Percentiles rank a stretch among this genome's conserved stretches.
Conservation (phyloP, 2,113 vertebrate species). For the Ifrita kowaldi region DNA sequence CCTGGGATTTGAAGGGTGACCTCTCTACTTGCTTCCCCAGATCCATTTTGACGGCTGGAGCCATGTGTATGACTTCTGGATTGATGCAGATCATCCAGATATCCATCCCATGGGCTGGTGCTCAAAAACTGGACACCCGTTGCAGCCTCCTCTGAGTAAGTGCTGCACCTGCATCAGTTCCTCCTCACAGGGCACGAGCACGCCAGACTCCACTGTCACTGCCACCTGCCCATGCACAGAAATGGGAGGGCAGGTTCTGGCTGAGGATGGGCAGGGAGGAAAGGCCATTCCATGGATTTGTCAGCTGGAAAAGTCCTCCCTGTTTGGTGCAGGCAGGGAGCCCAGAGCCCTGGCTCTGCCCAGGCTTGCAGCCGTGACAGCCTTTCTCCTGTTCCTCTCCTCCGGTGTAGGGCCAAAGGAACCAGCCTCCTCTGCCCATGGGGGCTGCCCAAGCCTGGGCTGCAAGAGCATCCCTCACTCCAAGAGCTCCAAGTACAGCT, state of each 20-base stretch:
- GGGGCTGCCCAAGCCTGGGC: conserved; percentile 78
- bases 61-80: conserved; percentile 94
- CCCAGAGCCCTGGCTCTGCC: not conserved
- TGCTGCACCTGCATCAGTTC: not conserved
- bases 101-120: conserved; percentile 95
- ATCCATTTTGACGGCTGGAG: conserved; percentile 97
- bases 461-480: conserved; percentile 85
- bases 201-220: not conserved
- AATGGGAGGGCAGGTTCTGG: not conserved
- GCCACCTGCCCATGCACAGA: not conserved
- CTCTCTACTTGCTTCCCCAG: conserved; percentile 60
- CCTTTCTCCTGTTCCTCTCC: not conserved
- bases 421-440: conserved; percentile 69
- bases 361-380: not conserved
- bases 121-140: conserved; percentile 86
- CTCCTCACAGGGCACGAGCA: not conserved
- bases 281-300: not conserved
- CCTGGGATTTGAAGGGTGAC: not conserved
- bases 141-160: conserved; percentile 87
- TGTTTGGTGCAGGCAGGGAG: not conserved
- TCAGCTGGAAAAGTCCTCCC: not conserved
- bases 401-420: conserved; percentile 81
- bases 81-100: conserved; percentile 92
- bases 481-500: conserved; percentile 91
- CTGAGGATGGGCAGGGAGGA: not conserved